A percentile compares a stretch with the other conserved stretches of the same genome.
Conservation (phyloP, 2,888 invertebrate species). For the Plutella xylostella region DNA sequence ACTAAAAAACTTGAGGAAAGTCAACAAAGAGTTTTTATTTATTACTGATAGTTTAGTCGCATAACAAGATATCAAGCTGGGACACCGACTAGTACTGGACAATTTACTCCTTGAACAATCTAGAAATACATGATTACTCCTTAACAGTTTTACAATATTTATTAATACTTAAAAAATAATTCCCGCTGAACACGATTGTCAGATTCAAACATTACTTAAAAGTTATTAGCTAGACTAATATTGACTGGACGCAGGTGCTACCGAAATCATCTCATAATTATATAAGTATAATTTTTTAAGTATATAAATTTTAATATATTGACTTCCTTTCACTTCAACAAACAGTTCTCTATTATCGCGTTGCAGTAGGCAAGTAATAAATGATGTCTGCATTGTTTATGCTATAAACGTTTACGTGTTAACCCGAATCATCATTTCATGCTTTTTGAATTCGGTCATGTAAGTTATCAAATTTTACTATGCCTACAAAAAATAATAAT, state of each 20-base stretch:
- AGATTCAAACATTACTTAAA: conserved; percentile 59
- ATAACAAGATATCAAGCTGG: conserved; percentile 60
- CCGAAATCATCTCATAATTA: no score
- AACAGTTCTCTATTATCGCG: no score
- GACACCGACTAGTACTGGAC: conserved; percentile 60
- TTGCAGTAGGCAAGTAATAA: no score
- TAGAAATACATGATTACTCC: conserved; percentile 53
- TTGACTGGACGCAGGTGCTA: conserved; percentile 23
- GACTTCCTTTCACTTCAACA: no score
- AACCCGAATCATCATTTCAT: no score
- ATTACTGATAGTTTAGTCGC: conserved; percentile 43
- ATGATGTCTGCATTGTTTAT: background rate
- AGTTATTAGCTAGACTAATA: conserved; percentile 58
- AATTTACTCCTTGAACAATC: conserved; percentile 54
- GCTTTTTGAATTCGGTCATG: no score
- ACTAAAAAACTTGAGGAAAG: conserved; percentile 48
- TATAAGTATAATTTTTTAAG: no score
- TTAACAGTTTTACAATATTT: conserved; percentile 61
- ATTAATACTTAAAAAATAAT: conserved; percentile 62
- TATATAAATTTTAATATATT: no score
- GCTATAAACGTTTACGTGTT: no score
- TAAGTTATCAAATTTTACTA: no score
- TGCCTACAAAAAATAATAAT: no score
- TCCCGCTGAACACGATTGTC: conserved; percentile 64
- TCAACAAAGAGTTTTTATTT: conserved; percentile 48